A percentile compares a stretch with the other conserved stretches of the same genome.
These are phyloP conservation scores for Hedychridium roseum DNA, from an alignment of 2,888 invertebrate species.

Conservation along the genomic window DNA sequence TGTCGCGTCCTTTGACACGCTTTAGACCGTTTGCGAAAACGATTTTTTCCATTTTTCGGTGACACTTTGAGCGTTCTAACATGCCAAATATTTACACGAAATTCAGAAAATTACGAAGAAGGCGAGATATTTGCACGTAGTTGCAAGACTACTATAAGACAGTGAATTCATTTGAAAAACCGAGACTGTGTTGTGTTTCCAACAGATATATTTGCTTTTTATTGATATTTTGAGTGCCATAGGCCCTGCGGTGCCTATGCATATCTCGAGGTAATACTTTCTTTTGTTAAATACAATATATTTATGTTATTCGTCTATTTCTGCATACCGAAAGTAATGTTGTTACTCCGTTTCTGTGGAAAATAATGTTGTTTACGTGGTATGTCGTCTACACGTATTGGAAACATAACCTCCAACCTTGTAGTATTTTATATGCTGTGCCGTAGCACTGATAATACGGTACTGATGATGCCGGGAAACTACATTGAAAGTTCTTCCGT, in stretches of 20 bases:
- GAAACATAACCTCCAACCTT: constrained; percentile 44
- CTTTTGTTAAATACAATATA: constrained; percentile 8
- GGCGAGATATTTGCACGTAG: constrained; percentile 39
- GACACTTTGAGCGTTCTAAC: constrained; percentile 31
- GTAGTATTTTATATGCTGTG: too few relatives aligned
- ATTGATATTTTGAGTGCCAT: constrained; percentile 59
- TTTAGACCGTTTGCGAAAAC: constrained; percentile 43
- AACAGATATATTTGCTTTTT: constrained; percentile 55
- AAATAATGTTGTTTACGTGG: constrained; percentile 43
- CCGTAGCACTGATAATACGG: too few relatives aligned
- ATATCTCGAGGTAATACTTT: constrained; percentile 54
- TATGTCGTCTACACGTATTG: constrained; percentile 30
- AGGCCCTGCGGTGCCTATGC: constrained; percentile 59
- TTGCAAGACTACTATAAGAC: constrained; percentile 27
- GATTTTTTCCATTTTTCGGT: constrained; percentile 30
- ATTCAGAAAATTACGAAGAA: constrained; percentile 38
- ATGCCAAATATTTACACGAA: constrained; percentile 43
- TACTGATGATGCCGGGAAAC: too few relatives aligned
- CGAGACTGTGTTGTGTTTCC: constrained; percentile 42
- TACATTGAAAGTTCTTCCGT: not conserved
- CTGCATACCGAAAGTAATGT: not conserved
- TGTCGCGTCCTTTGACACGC: constrained; percentile 53
- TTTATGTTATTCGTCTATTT: not conserved
- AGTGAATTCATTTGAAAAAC: constrained; percentile 35
- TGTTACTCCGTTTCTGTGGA: not conserved